phyloP scores from a whole-genome alignment of 2,888 invertebrate genomes.

The Eutolmus rufibarbis region DNA sequence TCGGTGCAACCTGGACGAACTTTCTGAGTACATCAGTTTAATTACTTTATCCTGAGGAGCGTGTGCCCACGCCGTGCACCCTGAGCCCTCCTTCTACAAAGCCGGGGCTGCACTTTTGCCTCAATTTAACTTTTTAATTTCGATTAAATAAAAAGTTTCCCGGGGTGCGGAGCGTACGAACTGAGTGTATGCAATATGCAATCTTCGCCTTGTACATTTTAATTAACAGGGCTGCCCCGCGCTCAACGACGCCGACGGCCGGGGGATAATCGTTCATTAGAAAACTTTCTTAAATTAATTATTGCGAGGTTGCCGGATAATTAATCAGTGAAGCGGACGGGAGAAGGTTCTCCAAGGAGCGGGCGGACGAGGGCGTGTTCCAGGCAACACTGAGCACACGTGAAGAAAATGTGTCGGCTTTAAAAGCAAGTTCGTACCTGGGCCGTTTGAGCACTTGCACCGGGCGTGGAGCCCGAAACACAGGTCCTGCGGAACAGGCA shows the following conservation, averaged over 20 bases:
- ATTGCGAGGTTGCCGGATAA: background rate
- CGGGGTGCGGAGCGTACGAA: background rate
- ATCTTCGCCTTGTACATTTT: constrained; percentile 31
- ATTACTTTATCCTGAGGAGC: background rate
- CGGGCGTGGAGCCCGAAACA: background rate
- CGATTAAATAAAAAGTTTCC: constrained; percentile 8
- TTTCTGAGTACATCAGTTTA: background rate
- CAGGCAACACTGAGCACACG: background rate
- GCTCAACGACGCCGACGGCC: background rate
- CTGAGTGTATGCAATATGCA: background rate
- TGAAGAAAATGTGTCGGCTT: background rate
- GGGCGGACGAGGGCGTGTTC: background rate
- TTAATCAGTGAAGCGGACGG: background rate
- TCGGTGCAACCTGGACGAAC: background rate
- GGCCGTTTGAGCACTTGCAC: background rate
- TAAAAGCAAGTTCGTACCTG: background rate
- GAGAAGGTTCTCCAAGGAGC: background rate
- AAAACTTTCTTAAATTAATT: constrained; percentile 29
- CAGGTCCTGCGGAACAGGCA: background rate
- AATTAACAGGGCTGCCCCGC: constrained; percentile 9
- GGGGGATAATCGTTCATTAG: constrained; percentile 10
- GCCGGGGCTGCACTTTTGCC: background rate
- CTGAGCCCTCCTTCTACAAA: background rate
- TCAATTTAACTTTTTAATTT: constrained; percentile 10
- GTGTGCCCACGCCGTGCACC: background rate